Conservation (phyloP, 2,888 invertebrate genomes). For the Exocentrus adspersus region DNA sequence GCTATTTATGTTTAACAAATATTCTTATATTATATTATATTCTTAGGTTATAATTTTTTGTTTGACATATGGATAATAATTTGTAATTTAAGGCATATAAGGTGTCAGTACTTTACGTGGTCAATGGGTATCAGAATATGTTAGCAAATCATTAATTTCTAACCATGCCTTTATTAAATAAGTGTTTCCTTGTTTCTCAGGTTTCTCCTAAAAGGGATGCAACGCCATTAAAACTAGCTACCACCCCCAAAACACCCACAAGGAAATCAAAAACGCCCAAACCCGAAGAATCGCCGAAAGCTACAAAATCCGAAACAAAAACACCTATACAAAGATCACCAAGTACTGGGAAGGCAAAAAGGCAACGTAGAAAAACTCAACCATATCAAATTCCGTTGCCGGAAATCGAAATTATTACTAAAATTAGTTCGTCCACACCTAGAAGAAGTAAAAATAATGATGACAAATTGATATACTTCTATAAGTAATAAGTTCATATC, state of each 20-base stretch:
- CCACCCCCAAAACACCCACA: constrained; percentile 67
- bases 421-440: constrained; percentile 72
- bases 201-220: constrained; percentile 51
- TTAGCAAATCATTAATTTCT: too few species aligned
- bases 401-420: constrained; percentile 80
- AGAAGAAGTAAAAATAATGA: constrained; percentile 71
- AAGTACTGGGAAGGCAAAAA: constrained; percentile 61
- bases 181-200: too few species aligned
- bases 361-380: constrained; percentile 75
- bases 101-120: too few species aligned
- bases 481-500: constrained; percentile 71
- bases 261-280: constrained; percentile 66
- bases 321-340: constrained; percentile 59
- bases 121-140: too few species aligned
- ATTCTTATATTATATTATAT: too few species aligned
- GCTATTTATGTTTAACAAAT: too few species aligned
- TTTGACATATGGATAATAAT: too few species aligned
- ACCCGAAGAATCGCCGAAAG: constrained; percentile 60
- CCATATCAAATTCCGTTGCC: constrained; percentile 86
- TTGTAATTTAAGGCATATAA: too few species aligned
- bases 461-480: constrained; percentile 86
- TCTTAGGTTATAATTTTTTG: too few species aligned
- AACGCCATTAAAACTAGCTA: constrained; percentile 67
- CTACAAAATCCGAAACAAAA: constrained; percentile 51
- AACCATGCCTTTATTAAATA: too few species aligned